Conservation (phyloP, 1,140 invertebrate genomes). For the Drosophila baimaii region DNA sequence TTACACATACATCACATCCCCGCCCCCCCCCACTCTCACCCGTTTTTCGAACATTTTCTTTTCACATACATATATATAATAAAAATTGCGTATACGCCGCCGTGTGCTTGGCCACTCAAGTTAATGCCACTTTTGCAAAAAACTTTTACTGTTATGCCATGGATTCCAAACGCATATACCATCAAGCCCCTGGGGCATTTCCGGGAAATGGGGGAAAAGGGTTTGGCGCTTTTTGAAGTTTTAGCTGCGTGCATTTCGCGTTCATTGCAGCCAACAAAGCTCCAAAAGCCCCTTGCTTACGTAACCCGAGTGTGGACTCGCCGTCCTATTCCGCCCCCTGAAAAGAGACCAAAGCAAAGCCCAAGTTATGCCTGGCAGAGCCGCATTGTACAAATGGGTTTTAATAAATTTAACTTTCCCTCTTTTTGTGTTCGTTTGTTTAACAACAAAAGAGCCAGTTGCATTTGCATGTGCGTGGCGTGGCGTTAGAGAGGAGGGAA, state of each 20-base stretch:
- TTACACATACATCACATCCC: conserved; percentile 14
- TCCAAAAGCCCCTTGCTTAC: conserved; percentile 38
- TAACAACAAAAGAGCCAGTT: conserved; percentile 35
- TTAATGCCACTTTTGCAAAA: conserved; percentile 63
- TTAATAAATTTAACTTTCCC: conserved; percentile 69
- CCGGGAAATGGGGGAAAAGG: background rate
- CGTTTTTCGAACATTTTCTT: conserved; percentile 34
- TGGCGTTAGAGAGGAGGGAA: background rate
- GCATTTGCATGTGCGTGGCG: conserved; percentile 34
- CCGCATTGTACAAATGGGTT: conserved; percentile 73
- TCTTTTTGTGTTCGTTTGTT: conserved; percentile 33
- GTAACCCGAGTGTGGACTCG: conserved; percentile 17
- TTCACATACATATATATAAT: conserved; percentile 18
- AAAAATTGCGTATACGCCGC: conserved; percentile 66
- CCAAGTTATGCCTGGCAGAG: conserved; percentile 58
- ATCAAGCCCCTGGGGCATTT: conserved; percentile 6
- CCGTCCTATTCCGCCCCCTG: background rate
- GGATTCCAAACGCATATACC: conserved; percentile 34
- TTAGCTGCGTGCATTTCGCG: conserved; percentile 73
- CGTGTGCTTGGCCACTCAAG: conserved; percentile 59
- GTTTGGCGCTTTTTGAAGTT: conserved; percentile 70
- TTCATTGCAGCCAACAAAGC: conserved; percentile 62
- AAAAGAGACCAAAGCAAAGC: conserved; percentile 31
- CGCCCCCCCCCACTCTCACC: conserved; percentile 25
- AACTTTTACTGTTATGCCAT: conserved; percentile 69